Evolutionary conservation across 2,113 vertebrate species (phyloP), one percentile per base, ranked within the genome.

Genomic region (Erinaceus europaeus): DNA sequence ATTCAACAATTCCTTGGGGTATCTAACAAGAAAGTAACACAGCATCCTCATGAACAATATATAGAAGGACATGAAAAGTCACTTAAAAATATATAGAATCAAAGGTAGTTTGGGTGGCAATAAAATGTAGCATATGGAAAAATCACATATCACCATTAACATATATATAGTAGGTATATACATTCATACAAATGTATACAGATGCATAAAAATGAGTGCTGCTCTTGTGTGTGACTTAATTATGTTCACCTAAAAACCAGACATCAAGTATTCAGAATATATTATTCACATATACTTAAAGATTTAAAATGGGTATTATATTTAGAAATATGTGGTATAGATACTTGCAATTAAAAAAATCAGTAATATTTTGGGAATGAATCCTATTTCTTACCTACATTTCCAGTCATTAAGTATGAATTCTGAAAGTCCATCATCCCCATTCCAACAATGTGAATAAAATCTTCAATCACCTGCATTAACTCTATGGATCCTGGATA

Each of bases 391-490:
- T 98, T 98, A 99, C 99, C 99, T 98, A 99, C 97, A 98, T 99
- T 99, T 96, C 99, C 99, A 93, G 99, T 99, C 99, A 99, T 99
- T 97, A 99, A 96, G 95, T 99, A 99, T 93, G 99, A 99, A 96
- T 99, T 99, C 97, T 99, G 98, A 97, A 99, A 99, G 97, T 99
- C 99, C 98, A 99, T 99, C 99, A 99, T 99, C 95, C 99, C 99
- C 97, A 99, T 96, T 96, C 99, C 99, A 94, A 99, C 99, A 95
- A 99, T 99, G 97, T 99, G 99, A 97, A 99, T 99, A 98, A 99
- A 99, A 96, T 99, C 99, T 98, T 99, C 99, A 94, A 99, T 99
- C 97, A 99, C 98, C 98, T 99, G 98, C 99, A 99, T 99, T 96
- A 99, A 98, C 94, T 99, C 99, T 97, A 99, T 98, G 0, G 99